phyloP scores from a whole-genome alignment of 1,140 invertebrate genomes.

The Dendrolimus kikuchii region DNA sequence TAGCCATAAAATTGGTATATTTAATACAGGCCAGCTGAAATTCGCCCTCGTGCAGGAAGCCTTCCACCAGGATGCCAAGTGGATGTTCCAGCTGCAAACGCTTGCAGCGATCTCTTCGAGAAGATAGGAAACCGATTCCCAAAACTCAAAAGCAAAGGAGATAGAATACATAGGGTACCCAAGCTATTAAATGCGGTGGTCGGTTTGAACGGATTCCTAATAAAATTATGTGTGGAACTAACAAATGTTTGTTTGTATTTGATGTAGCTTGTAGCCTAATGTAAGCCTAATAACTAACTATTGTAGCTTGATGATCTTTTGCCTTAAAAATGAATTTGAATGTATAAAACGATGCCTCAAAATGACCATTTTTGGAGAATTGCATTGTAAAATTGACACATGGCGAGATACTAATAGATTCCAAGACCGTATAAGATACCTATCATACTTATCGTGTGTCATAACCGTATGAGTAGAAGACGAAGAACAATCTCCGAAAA shows the following conservation, averaged over 20 bases:
- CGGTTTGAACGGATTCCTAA: neutral
- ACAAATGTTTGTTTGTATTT: constrained; percentile 2
- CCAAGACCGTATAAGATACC: neutral
- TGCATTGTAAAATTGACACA: neutral
- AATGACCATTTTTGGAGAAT: neutral
- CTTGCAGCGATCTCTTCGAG: constrained; percentile 72
- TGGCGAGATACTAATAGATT: neutral
- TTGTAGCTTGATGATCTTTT: too few relatives aligned
- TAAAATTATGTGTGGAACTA: constrained; percentile 9
- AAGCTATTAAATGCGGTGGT: constrained; percentile 11
- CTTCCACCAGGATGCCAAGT: constrained; percentile 31
- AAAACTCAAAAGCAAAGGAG: constrained; percentile 72
- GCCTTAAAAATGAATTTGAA: too few relatives aligned
- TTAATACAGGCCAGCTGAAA: constrained; percentile 30
- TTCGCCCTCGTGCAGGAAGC: constrained; percentile 41
- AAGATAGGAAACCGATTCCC: constrained; percentile 69
- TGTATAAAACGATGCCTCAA: neutral
- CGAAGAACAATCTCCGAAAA: too few relatives aligned
- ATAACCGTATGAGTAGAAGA: too few relatives aligned
- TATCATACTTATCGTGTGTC: neutral
- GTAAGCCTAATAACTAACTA: too few relatives aligned
- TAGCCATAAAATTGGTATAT: neutral
- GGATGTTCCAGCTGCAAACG: constrained; percentile 29
- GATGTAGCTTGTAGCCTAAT: too few relatives aligned
- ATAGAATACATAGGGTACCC: constrained; percentile 75